Evolutionary conservation across 2,797 vertebrate species (phyloP), one percentile per base, ranked within the genome.

Genomic region (Crenuchus spilurus): DNA sequence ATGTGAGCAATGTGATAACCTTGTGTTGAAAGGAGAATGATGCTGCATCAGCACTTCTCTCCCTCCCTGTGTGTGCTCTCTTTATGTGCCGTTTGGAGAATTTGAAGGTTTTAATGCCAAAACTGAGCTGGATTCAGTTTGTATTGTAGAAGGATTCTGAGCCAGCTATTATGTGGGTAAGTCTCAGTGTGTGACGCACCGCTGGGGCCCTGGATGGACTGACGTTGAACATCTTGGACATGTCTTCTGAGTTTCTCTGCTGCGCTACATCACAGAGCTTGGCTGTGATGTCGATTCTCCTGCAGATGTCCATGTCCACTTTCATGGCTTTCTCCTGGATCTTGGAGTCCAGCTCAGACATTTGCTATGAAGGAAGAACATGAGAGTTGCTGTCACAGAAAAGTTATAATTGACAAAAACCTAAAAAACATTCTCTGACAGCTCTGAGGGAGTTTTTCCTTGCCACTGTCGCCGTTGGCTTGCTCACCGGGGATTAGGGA

Each of bases 231-330:
- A 99, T 98, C 92, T 94, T 95, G 77, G 95, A 95, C 92, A 98
- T 96, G 91, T 99, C 98, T 90, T 99, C 96, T 0, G 97, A 98
- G 94, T 97, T 99, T 87, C 98, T 94, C 90, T 99, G 97, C 91
- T 99, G 97, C 13, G 98, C 98, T 66, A 98, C 96, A 75, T 99
- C 98, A 18, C 98, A 99, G 90, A 99, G 94, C 90, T 97, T 98
- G 82, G 98, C 97, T 10, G 98, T 99, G 94, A 99, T 99, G 91
- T 99, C 98, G 80, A 99, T 99, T 52, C 98, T 92, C 55, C 98
- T 91, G 87, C 98, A 99, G 94, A 99, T 99, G 93, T 99, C 98
- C 98, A 99, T 99, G 93, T 99, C 98, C 85, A 99, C 98, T 77
- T 94, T 94, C 91, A 97, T 94, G 87, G 98, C 98, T 87, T 99